Evolutionary conservation across 2,113 vertebrate species (phyloP), one percentile per base, ranked within the genome.

Genomic region (Gallinago media): DNA sequence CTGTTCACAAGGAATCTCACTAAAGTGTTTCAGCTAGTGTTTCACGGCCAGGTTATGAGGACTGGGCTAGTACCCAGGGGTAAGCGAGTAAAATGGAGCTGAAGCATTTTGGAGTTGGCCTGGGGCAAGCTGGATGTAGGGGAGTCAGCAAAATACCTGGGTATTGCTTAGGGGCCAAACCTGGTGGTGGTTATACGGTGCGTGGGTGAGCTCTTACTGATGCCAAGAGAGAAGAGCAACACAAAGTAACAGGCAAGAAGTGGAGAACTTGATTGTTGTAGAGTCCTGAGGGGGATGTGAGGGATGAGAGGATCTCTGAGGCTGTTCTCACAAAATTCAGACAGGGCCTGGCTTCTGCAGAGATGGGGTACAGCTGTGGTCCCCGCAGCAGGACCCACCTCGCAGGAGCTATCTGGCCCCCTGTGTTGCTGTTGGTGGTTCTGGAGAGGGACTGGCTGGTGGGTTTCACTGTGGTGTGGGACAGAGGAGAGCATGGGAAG

Each of bases 291-390:
- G 42, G 47, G 38, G 6, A 4, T 75, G 52, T 44, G 55, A 12
- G 32, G 84, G 62, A 12, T 0, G 0, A 47, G 55, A 65, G 14
- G 25, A 25, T 85, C 59, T 61, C 55, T 34, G 54, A 59, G 52
- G 29, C 20, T 77, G 3, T 56, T 85, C 29, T 94, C 62, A 19
- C 12, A 32, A 40, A 50, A 36, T 15, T 34, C 36, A 54, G 61
- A 46, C 0, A 0, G 56, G 25, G 36, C 31, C 31, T 44, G 68
- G 49, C 63, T 15, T 77, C 20, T 70, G 54, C 2, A 2, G 19
- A 58, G 44, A 7, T 21, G n/a, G 68, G n/a, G 6, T 65, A 23
- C 49, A 68, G 63, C 12, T 3, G 0, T 31, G 29, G 40, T 32
- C 22, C 58, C 32, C 0, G 1, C 3, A 65, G 66, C 54, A 70